phyloP scores from a whole-genome alignment of 2,113 vertebrate species.

The Illadopsis cleaveri region DNA sequence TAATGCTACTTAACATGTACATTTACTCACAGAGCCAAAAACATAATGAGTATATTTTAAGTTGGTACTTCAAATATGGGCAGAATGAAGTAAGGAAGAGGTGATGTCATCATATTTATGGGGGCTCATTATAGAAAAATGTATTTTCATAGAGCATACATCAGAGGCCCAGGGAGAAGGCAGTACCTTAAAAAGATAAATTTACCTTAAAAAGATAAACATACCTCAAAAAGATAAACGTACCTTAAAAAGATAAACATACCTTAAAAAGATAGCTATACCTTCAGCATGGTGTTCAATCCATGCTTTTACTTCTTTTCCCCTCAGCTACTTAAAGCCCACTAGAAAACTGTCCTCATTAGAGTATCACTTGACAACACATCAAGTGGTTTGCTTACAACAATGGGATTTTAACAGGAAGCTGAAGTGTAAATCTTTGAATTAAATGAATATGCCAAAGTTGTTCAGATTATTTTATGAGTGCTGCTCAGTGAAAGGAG shows the following conservation, averaged over 20 bases:
- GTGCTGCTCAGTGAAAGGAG: not conserved
- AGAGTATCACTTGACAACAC: not conserved
- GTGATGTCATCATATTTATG: not conserved
- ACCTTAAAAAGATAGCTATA: not conserved
- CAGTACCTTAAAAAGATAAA: not conserved
- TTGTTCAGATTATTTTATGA: not conserved
- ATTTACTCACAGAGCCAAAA: not conserved
- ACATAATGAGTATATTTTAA: not conserved
- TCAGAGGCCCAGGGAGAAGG: not conserved
- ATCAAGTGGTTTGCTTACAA: slow-evolving; percentile 5
- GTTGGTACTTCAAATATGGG: not conserved
- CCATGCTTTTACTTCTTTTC: not conserved
- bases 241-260: not conserved
- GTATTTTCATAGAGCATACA: not conserved
- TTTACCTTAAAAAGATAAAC: not conserved
- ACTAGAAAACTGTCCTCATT: not conserved
- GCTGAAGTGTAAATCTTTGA: slow-evolving; percentile 1
- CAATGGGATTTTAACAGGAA: not conserved
- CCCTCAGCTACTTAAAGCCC: not conserved
- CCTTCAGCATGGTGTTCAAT: not conserved
- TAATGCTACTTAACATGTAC: not conserved
- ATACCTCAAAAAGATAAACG: no score
- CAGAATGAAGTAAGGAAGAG: not conserved
- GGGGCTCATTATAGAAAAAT: not conserved
- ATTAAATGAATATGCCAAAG: not conserved